Conservation (phyloP, 2,888 invertebrate genomes). For the Phoenoteleia sp. region DNA sequence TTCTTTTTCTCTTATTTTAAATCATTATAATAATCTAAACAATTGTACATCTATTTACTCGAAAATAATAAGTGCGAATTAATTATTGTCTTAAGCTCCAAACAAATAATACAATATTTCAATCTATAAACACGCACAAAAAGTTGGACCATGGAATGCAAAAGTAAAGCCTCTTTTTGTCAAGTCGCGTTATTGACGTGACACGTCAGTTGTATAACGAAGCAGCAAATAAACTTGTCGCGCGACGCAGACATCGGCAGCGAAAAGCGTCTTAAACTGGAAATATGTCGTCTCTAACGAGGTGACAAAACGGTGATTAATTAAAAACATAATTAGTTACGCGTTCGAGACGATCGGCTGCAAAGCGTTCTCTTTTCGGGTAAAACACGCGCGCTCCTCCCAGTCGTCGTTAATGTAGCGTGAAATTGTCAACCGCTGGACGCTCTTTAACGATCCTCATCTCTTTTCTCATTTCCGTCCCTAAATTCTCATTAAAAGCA, state of each 20-base stretch:
- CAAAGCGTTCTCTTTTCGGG: conserved; percentile 49
- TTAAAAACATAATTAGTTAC: conserved; percentile 86
- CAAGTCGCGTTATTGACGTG: conserved; percentile 81
- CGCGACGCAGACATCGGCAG: conserved; percentile 74
- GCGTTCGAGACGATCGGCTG: conserved; percentile 56
- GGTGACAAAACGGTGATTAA: conserved; percentile 85
- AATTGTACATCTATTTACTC: no score
- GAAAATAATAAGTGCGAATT: background rate
- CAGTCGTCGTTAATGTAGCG: conserved; percentile 82
- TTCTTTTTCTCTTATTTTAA: no score
- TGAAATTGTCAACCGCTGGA: conserved; percentile 84
- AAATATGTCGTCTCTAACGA: conserved; percentile 59
- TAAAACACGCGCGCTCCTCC: conserved; percentile 76
- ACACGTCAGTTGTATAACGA: conserved; percentile 83
- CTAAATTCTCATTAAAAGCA: conserved; percentile 69
- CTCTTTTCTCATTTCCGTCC: conserved; percentile 56
- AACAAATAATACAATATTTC: background rate
- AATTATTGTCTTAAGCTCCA: no score
- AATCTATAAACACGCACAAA: conserved; percentile 40
- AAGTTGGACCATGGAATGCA: conserved; percentile 27
- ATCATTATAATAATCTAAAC: no score
- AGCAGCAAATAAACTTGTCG: conserved; percentile 81
- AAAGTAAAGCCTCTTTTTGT: conserved; percentile 47
- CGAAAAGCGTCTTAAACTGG: conserved; percentile 38
- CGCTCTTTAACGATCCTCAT: conserved; percentile 61